These are phyloP conservation scores for Pungitius pungitius DNA, from an alignment of 2,113 vertebrate species.

Conservation along the genomic window DNA sequence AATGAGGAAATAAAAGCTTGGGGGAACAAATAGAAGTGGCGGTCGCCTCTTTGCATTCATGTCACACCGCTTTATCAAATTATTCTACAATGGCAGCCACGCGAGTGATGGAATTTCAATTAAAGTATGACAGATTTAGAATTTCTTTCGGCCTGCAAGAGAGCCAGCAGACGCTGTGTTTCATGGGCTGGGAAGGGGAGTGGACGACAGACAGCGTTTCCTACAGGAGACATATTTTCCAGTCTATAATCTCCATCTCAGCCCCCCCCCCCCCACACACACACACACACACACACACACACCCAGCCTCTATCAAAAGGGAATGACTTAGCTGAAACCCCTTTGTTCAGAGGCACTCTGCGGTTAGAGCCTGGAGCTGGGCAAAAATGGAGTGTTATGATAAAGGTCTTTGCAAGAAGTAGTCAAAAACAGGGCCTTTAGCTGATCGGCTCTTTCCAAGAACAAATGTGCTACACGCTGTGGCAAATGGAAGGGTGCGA, in stretches of 20 bases:
- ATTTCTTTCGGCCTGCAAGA: constrained; percentile 67
- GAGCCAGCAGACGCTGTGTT: constrained; percentile 35
- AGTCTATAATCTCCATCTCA: constrained; percentile 20
- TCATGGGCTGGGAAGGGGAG: constrained; percentile 15
- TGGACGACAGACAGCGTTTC: constrained; percentile 30
- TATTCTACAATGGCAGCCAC: constrained; percentile 70
- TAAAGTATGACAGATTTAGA: constrained; percentile 77
- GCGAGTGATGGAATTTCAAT: constrained; percentile 80
- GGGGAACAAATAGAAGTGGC: constrained; percentile 63
- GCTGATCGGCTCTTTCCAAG: constrained; percentile 60
- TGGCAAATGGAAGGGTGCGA: constrained; percentile 64
- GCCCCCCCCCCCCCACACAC: background rate
- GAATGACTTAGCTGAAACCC: constrained; percentile 57
- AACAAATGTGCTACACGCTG: constrained; percentile 69
- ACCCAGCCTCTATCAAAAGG: constrained; percentile 34
- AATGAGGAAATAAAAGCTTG: constrained; percentile 73
- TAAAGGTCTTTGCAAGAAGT: constrained; percentile 53
- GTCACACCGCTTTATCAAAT: constrained; percentile 75
- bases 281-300: no score
- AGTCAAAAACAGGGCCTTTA: constrained; percentile 61
- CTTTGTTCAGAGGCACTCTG: constrained; percentile 58
- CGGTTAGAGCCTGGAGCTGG: constrained; percentile 36
- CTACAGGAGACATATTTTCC: constrained; percentile 41
- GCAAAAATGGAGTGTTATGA: constrained; percentile 58
- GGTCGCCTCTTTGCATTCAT: constrained; percentile 62